These are phyloP conservation scores for Dasyornis broadbenti DNA, from an alignment of 2,113 vertebrate species.

Conservation along the genomic window DNA sequence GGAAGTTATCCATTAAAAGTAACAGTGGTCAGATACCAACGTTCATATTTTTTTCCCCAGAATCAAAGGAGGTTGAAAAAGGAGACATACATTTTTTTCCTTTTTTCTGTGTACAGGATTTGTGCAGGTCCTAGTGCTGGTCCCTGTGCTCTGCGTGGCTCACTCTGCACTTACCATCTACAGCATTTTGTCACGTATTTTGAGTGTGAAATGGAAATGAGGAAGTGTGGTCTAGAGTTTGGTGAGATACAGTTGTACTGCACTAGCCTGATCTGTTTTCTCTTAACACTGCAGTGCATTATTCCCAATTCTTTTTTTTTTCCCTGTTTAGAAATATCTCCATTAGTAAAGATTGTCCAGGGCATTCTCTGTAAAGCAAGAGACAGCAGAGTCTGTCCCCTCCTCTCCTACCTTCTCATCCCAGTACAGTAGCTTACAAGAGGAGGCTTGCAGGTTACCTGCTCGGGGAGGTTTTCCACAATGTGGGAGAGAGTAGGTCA, in stretches of 20 bases:
- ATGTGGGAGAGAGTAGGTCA: rapidly evolving
- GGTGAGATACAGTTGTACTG: neutral
- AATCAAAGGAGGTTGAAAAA: neutral
- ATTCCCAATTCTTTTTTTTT: neutral
- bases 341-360: neutral
- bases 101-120: neutral
- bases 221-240: neutral
- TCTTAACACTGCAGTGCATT: neutral
- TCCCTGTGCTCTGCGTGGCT: neutral
- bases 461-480: neutral
- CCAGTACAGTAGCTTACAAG: neutral
- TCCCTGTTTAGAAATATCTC: neutral
- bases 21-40: rapidly evolving
- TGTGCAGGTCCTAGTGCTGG: neutral
- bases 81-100: neutral
- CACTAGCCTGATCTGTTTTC: neutral
- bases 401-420: neutral
- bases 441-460: neutral
- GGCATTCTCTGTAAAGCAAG: neutral
- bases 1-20: neutral
- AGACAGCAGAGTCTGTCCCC: neutral
- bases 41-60: rapidly evolving
- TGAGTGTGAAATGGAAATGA: neutral
- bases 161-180: rapidly evolving
- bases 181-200: rapidly evolving